These are phyloP conservation scores for Stomatorhinus walkeri DNA, from an alignment of 2,797 vertebrate genomes.

Conservation along the genomic window DNA sequence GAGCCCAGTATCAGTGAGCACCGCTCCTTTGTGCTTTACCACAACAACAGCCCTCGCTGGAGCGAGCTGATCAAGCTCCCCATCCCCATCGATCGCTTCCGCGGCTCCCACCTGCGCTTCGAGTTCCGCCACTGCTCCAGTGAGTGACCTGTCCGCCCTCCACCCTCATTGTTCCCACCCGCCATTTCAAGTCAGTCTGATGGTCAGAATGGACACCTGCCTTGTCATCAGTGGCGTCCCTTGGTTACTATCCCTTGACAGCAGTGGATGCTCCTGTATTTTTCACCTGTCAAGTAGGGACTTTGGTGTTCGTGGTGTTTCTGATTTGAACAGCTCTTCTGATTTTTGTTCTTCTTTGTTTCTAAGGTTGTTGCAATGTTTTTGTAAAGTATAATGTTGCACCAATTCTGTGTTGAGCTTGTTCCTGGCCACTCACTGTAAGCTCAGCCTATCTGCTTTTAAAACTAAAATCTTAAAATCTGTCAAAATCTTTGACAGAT, in stretches of 20 bases:
- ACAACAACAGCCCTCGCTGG: conserved; percentile 97
- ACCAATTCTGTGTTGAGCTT: background rate
- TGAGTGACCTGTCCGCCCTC: conserved; percentile 51
- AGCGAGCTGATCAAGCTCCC: conserved; percentile 94
- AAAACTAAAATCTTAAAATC: too few relatives aligned
- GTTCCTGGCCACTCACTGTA: background rate
- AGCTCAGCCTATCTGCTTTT: background rate
- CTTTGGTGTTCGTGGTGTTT: background rate
- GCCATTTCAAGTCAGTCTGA: background rate
- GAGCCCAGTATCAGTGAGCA: conserved; percentile 83
- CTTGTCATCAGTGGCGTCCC: conserved; percentile 16
- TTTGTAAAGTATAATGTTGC: background rate
- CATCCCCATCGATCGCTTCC: conserved; percentile 93
- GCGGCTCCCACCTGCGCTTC: conserved; percentile 95
- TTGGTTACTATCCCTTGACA: background rate
- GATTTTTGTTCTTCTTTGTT: background rate
- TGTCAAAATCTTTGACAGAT: background rate
- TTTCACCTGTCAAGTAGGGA: background rate
- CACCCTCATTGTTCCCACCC: background rate
- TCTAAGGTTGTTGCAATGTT: background rate
- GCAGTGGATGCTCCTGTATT: background rate
- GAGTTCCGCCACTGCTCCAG: conserved; percentile 99
- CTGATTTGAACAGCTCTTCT: background rate
- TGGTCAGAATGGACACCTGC: background rate
- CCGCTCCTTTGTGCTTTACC: conserved; percentile 95